A percentile compares a stretch with the other conserved stretches of the same genome.
phyloP scores from a whole-genome alignment of 2,888 invertebrate species.

The Hermaeophaga mercurialis region DNA sequence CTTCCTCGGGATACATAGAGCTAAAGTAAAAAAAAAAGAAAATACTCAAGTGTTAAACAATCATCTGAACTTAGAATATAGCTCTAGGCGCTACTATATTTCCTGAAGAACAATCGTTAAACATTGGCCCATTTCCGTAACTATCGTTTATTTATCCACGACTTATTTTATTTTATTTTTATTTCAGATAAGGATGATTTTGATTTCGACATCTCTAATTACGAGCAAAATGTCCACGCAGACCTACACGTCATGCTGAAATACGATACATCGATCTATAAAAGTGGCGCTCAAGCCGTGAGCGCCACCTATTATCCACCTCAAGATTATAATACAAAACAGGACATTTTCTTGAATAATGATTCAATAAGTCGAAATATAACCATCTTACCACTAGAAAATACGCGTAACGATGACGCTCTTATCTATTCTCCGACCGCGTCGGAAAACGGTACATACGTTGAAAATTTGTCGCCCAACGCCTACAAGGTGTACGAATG shows the following conservation, averaged over 20 bases:
- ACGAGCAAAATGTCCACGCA: slow-evolving; percentile 26
- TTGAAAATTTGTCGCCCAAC: slow-evolving; percentile 16
- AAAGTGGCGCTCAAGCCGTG: background rate
- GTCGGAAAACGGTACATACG: slow-evolving; percentile 30
- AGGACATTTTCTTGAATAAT: slow-evolving; percentile 38
- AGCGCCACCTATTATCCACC: background rate
- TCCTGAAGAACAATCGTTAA: too few relatives aligned
- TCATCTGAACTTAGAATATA: too few relatives aligned
- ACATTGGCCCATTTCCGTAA: too few relatives aligned
- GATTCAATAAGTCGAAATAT: slow-evolving; percentile 25
- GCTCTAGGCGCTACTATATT: too few relatives aligned
- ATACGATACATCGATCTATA: slow-evolving; percentile 22
- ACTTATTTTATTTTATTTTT: background rate
- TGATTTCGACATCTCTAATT: slow-evolving; percentile 35
- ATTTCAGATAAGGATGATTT: slow-evolving; percentile 43
- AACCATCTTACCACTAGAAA: slow-evolving; percentile 10
- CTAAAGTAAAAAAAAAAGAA: too few relatives aligned
- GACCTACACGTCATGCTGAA: slow-evolving; percentile 36
- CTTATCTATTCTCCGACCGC: slow-evolving; percentile 18
- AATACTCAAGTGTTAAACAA: too few relatives aligned
- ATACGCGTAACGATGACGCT: slow-evolving; percentile 1
- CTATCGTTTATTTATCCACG: too few relatives aligned
- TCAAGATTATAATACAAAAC: slow-evolving; percentile 6
- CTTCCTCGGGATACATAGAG: too few relatives aligned
- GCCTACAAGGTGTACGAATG: slow-evolving; percentile 4